phyloP scores from a whole-genome alignment of 2,888 invertebrate genomes.

The Meghimatium bilineatum region DNA sequence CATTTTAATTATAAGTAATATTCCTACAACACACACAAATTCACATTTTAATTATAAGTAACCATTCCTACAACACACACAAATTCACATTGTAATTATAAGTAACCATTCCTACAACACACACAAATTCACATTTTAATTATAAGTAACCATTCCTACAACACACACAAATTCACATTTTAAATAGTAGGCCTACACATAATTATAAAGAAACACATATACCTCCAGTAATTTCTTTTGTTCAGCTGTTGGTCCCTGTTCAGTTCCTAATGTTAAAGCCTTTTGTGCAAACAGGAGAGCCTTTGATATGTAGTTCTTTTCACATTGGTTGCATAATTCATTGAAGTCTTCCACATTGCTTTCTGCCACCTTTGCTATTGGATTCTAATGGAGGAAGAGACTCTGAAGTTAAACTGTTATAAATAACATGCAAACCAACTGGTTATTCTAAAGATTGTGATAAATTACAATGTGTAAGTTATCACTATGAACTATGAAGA shows the following conservation, averaged over 20 bases:
- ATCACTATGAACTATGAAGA: too few species aligned
- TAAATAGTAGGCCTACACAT: not conserved
- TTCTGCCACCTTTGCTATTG: conserved; percentile 5
- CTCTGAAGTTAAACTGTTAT: too few species aligned
- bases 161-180: not conserved
- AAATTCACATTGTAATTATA: too few species aligned
- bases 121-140: not conserved
- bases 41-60: too few species aligned
- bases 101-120: not conserved
- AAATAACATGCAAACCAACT: too few species aligned
- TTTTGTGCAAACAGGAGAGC: conserved; percentile 72
- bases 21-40: too few species aligned
- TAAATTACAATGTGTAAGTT: too few species aligned
- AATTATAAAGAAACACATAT: conserved; percentile 17
- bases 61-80: too few species aligned
- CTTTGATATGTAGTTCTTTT: conserved; percentile 70
- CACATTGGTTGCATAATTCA: conserved; percentile 61
- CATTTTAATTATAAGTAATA: not conserved
- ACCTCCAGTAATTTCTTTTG: conserved; percentile 68
- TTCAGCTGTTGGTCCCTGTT: conserved; percentile 57
- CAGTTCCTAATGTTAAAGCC: conserved; percentile 60
- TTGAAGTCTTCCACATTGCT: conserved; percentile 64
- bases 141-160: not conserved
- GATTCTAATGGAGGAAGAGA: not conserved
- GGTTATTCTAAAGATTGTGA: too few species aligned